Percentiles rank a stretch among this genome's conserved stretches.
Conservation (phyloP, 2,888 invertebrate species). For the Corythucha ciliata region DNA sequence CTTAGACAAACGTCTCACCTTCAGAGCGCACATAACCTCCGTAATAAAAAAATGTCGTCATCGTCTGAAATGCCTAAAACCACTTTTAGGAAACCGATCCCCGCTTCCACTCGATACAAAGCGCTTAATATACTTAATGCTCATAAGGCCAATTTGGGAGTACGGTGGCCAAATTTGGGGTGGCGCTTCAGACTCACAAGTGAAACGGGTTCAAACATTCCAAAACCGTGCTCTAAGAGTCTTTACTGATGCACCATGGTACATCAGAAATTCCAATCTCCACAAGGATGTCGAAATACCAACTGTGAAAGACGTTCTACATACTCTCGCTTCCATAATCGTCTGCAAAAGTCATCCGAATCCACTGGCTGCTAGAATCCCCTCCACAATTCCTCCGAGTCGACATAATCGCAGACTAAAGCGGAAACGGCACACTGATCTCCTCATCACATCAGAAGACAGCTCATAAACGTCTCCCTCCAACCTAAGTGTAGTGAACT, state of each 20-base stretch:
- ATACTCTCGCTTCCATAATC: slow-evolving; percentile 2
- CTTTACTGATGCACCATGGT: too few species aligned
- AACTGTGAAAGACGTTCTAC: slow-evolving; percentile 3
- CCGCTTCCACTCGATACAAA: too few species aligned
- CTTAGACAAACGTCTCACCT: slow-evolving; percentile 6
- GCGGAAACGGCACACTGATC: slow-evolving; percentile 1
- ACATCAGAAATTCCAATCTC: not conserved
- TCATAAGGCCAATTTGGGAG: slow-evolving; percentile 13
- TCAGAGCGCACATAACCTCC: not conserved
- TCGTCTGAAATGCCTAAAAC: not conserved
- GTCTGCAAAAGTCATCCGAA: slow-evolving; percentile 7
- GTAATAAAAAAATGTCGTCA: not conserved
- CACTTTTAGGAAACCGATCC: too few species aligned
- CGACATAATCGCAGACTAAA: slow-evolving; percentile 1
- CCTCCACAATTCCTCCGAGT: not conserved
- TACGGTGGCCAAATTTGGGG: slow-evolving; percentile 9
- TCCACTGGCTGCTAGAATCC: not conserved
- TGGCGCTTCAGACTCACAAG: too few species aligned
- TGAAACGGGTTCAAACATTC: too few species aligned
- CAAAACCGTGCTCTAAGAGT: too few species aligned
- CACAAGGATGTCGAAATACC: slow-evolving; percentile 10
- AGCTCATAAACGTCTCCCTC: too few species aligned
- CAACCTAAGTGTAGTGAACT: too few species aligned
- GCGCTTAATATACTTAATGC: slow-evolving; percentile 1
- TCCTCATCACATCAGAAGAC: too few species aligned